These are phyloP conservation scores for Ellobius talpinus DNA, from an alignment of 2,113 vertebrate genomes.

Conservation along the genomic window DNA sequence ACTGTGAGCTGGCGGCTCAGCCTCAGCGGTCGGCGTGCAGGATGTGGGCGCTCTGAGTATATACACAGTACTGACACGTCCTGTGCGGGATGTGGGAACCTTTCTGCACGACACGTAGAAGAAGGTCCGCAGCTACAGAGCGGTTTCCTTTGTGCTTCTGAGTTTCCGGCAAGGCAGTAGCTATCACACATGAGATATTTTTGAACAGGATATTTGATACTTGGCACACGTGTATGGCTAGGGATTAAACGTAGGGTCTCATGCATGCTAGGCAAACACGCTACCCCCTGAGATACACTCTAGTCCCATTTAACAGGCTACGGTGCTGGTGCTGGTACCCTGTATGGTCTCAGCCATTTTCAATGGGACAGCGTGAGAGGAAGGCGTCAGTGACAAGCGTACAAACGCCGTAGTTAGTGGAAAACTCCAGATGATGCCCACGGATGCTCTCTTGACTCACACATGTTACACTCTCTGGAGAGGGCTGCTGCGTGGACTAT, in stretches of 20 bases:
- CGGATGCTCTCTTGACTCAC: not conserved
- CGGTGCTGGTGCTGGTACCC: not conserved
- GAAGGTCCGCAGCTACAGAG: not conserved
- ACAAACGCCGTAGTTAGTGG: not conserved
- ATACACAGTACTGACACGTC: not conserved
- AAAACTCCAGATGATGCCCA: not conserved
- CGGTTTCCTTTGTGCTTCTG: not conserved
- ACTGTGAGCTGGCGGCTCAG: not conserved
- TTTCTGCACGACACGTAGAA: not conserved
- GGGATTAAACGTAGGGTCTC: not conserved
- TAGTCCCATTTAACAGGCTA: not conserved
- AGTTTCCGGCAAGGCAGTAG: constrained; percentile 13
- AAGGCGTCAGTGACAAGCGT: not conserved
- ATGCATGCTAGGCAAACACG: not conserved
- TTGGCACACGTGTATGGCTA: not conserved
- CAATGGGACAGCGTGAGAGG: not conserved
- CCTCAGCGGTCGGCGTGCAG: not conserved
- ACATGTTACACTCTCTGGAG: not conserved
- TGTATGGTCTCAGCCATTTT: not conserved
- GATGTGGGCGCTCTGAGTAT: not conserved
- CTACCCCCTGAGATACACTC: not conserved
- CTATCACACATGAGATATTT: not conserved
- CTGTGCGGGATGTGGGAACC: not conserved
- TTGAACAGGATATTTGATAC: not conserved
- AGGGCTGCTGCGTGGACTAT: not conserved